Conservation (phyloP, 1,140 invertebrate genomes). For the Microvelia longipes region DNA sequence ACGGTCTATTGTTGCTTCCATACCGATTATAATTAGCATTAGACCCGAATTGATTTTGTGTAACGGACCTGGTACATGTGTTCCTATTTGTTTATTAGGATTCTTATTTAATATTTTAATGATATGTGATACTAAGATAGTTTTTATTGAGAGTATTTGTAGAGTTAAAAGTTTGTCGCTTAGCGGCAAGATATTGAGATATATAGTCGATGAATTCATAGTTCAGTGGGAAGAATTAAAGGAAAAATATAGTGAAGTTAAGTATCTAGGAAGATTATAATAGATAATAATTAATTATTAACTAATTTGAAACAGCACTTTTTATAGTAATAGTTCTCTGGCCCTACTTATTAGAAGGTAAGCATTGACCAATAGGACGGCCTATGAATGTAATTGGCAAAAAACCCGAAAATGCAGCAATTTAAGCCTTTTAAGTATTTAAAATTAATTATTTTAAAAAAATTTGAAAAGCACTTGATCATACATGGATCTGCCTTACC, state of each 20-base stretch:
- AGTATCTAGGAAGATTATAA: constrained; percentile 18
- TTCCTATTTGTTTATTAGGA: constrained; percentile 65
- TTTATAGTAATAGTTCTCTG: too few species aligned
- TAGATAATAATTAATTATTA: too few species aligned
- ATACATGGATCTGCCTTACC: too few species aligned
- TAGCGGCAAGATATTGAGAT: constrained; percentile 70
- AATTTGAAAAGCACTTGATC: too few species aligned
- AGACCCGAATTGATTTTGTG: constrained; percentile 66
- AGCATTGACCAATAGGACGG: too few species aligned
- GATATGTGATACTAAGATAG: constrained; percentile 51
- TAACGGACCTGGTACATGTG: constrained; percentile 91
- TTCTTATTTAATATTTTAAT: constrained; percentile 49
- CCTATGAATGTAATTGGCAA: too few species aligned
- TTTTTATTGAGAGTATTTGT: constrained; percentile 91
- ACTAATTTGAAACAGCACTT: too few species aligned
- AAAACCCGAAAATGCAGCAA: too few species aligned
- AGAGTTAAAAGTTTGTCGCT: constrained; percentile 76
- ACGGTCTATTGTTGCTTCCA: constrained; percentile 44
- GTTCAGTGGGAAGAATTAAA: constrained; percentile 75
- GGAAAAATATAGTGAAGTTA: constrained; percentile 36
- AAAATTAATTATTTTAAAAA: too few species aligned
- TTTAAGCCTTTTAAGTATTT: too few species aligned
- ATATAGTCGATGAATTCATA: constrained; percentile 66
- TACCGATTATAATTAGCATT: constrained; percentile 52
- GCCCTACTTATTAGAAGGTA: too few species aligned